Percentiles rank a stretch among this genome's conserved stretches.
Evolutionary conservation across 2,888 invertebrate genomes (phyloP).

Genomic region (Heliconius erato): DNA sequence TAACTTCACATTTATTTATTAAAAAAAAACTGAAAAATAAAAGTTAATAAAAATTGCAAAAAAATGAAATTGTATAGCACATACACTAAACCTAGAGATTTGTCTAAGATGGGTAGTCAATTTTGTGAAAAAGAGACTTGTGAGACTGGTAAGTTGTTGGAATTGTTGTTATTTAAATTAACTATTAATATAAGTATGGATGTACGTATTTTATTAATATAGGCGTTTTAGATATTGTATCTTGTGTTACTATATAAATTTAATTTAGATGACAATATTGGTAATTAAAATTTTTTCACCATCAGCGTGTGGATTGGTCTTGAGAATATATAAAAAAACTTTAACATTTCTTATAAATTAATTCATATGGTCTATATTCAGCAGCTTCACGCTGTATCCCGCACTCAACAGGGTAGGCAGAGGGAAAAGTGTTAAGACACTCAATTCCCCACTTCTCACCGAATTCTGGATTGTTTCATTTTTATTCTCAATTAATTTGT

Average conservation of each 20-base stretch:
- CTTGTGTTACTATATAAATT: neutral
- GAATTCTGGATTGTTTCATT: too few species aligned
- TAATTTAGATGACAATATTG: neutral
- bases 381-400: too few species aligned
- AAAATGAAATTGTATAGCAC: neutral
- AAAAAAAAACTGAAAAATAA: neutral
- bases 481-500: too few species aligned
- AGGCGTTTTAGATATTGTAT: neutral
- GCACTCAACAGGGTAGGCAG: too few species aligned
- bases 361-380: too few species aligned
- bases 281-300: too few species aligned
- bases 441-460: too few species aligned
- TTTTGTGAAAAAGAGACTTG: constrained; percentile 4
- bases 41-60: neutral
- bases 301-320: neutral
- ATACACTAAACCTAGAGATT: neutral
- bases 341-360: too few species aligned
- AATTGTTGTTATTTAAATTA: constrained; percentile 18
- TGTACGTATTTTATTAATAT: neutral
- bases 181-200: neutral
- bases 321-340: neutral
- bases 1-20: neutral
- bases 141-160: constrained; percentile 23
- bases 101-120: constrained; percentile 2
- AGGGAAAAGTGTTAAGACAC: too few species aligned